These are phyloP conservation scores for Brenthis ino DNA, from an alignment of 2,888 invertebrate genomes.

Conservation along the genomic window DNA sequence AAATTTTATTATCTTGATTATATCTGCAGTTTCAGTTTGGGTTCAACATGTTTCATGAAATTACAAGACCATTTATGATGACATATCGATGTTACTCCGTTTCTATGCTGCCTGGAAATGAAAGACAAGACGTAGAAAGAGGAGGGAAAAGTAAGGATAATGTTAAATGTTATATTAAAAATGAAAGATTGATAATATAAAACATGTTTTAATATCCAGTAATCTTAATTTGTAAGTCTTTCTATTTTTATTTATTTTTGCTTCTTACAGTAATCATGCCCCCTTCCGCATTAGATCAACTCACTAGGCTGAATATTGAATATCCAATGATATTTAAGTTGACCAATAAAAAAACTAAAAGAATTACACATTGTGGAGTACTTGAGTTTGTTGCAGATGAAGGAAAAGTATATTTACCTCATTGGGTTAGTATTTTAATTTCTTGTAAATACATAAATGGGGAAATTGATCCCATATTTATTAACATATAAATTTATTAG, in stretches of 20 bases:
- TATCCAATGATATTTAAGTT: constrained; percentile 99
- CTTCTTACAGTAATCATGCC: constrained; percentile 95
- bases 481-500: no score
- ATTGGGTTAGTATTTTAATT: constrained; percentile 87
- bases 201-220: no score
- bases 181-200: background rate
- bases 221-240: no score
- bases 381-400: constrained; percentile 99
- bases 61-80: constrained; percentile 89
- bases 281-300: constrained; percentile 95
- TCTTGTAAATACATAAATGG: background rate
- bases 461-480: no score
- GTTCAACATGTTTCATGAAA: constrained; percentile 94
- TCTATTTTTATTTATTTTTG: background rate
- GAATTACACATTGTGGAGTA: constrained; percentile 97
- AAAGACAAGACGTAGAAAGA: constrained; percentile 95
- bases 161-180: background rate
- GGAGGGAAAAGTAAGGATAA: constrained; percentile 94
- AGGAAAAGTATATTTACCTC: constrained; percentile 98
- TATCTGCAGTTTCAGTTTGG: constrained; percentile 88
- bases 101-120: constrained; percentile 96
- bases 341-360: constrained; percentile 91
- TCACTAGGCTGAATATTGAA: constrained; percentile 96
- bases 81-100: constrained; percentile 96
- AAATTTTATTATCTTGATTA: constrained; percentile 10